A percentile compares a stretch with the other conserved stretches of the same genome.
These are phyloP conservation scores for Rhinoptilus africanus DNA, from an alignment of 2,113 vertebrate genomes.

Conservation along the genomic window DNA sequence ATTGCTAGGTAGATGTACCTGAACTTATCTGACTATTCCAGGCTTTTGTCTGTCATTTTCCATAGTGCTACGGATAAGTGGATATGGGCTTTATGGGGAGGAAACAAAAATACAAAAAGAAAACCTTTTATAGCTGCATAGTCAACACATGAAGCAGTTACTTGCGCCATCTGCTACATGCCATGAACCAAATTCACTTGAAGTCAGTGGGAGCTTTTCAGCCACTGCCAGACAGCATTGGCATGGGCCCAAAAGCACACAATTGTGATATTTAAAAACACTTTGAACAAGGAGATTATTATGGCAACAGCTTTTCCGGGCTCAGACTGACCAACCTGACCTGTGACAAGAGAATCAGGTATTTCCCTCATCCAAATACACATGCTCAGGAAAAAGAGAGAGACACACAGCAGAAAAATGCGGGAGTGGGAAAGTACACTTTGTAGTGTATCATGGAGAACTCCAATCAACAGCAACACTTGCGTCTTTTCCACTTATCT, in stretches of 20 bases:
- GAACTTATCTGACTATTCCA: neutral
- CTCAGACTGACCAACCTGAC: neutral
- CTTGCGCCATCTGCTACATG: neutral
- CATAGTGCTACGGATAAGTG: neutral
- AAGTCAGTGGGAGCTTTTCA: neutral
- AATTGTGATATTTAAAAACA: neutral
- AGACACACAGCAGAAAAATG: rapidly evolving
- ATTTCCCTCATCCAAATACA: neutral
- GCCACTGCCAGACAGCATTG: neutral
- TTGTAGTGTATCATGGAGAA: neutral
- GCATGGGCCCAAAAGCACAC: neutral
- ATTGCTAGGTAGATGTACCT: neutral
- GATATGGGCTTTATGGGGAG: neutral
- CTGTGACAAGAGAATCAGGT: neutral
- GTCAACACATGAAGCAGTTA: neutral
- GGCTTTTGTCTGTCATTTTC: neutral
- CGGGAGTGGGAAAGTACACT: neutral
- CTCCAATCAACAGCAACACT: neutral
- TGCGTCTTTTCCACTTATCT: neutral
- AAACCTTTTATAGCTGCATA: neutral
- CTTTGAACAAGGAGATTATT: neutral
- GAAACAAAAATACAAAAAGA: neutral
- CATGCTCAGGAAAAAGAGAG: neutral
- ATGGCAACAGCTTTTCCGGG: neutral
- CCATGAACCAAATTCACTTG: neutral